Evolutionary conservation across 1,140 invertebrate genomes (phyloP).

Genomic region (Aphidius gifuensis): DNA sequence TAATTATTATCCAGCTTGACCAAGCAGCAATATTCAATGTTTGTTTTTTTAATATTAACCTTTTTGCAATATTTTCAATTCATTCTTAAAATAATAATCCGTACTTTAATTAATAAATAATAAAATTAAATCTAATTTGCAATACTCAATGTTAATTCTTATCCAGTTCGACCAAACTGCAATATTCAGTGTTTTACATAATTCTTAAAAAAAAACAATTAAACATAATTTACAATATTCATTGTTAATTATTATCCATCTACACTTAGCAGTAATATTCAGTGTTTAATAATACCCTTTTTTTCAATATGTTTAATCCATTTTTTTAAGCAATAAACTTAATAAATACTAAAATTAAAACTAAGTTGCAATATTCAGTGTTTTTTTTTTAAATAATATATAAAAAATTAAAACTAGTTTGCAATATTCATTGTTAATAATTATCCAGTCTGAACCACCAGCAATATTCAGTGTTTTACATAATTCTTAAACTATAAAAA

Average conservation of each 20-base stretch:
- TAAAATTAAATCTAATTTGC: slow-evolving; percentile 1
- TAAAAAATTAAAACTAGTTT: background rate
- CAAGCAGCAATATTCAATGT: background rate
- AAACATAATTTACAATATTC: too few relatives aligned
- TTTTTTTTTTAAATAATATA: too few relatives aligned
- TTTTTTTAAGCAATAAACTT: too few relatives aligned
- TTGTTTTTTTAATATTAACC: background rate
- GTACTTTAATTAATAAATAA: background rate
- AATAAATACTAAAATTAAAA: too few relatives aligned
- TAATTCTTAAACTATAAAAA: too few relatives aligned
- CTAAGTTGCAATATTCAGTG: too few relatives aligned
- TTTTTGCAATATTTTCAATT: background rate
- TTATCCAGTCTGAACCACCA: background rate
- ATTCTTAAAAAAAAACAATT: too few relatives aligned
- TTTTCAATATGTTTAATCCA: too few relatives aligned
- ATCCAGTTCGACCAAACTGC: slow-evolving; percentile 15
- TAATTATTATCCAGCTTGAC: too few relatives aligned
- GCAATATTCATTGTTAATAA: slow-evolving; percentile 1
- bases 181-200: background rate
- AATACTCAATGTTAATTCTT: background rate
- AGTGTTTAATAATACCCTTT: background rate
- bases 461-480: slow-evolving; percentile 2
- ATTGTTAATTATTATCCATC: background rate
- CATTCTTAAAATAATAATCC: slow-evolving; percentile 6
- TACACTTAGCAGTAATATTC: slow-evolving; percentile 14